Base-by-base conservation (phyloP, 2,888 invertebrate genomes). In the Acleris sparsana region DNA sequence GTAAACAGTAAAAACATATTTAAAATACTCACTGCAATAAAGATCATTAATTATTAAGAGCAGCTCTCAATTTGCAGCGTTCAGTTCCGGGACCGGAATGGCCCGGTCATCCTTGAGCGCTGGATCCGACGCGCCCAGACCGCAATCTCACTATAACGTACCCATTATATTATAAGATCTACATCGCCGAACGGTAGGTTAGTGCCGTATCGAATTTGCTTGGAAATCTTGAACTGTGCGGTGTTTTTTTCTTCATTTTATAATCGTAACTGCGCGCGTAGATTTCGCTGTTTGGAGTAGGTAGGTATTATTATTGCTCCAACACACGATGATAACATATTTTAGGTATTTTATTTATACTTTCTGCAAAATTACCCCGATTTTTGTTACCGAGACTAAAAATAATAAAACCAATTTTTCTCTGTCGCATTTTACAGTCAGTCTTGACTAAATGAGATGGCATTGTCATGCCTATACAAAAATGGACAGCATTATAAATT, bases 1-100 rank as follows among this genome's bases (percentile, higher is more conserved):
- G 18, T 62, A 56, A 53, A 66, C 46, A 49, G 29, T 29, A 60
- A 17, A 60, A 39, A 20, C 53, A 46, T 61, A 48, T 66, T 56
- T 43, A 57, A 57, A 62, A 56, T 20, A 56, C 61, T 52, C 61
- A 57, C 44, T 62, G 48, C 62, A 57, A 62, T 66, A 62, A 66
- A 62, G 61, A 66, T 62, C 66, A 66, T 66, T 66, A 66, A 66
- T 66, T 66, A 66, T 66, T 66, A 66, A 66, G 62, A 66, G 61
- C 62, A 66, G 62, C 52, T 55, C 52, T 59, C 48, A 49, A 56
- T 63, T 58, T 61, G 61, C 48, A 43, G 55, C 16, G 57, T 17
- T 51, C 60, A 46, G 62, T 66, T 66, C 66, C 66, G 66, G 66
- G 66, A 62, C 66, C 57, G 62, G 61, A 66, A 66, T 62, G 66